phyloP scores from a whole-genome alignment of 2,113 vertebrate genomes.

The Chinchilla lanigera region DNA sequence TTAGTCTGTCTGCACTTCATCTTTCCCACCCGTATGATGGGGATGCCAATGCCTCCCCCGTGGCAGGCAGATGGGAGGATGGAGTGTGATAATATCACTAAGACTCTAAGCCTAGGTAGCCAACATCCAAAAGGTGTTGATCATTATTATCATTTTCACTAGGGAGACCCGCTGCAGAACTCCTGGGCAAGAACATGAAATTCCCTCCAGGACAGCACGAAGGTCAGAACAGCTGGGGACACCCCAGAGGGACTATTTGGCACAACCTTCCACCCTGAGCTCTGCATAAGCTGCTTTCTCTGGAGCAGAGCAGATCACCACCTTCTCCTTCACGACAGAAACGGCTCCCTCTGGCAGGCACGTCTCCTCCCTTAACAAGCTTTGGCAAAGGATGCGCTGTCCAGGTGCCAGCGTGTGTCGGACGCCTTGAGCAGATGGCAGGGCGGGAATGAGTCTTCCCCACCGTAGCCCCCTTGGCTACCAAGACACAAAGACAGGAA shows the following conservation, averaged over 20 bases:
- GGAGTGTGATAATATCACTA: background rate
- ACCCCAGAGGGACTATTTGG: background rate
- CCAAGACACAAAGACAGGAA: background rate
- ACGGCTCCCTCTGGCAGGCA: conserved; percentile 51
- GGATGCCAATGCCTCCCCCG: background rate
- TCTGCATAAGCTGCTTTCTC: background rate
- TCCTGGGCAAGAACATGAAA: background rate
- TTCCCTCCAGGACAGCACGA: background rate
- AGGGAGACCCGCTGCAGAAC: background rate
- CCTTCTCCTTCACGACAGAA: background rate
- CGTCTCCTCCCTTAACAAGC: conserved; percentile 68
- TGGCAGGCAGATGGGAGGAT: background rate
- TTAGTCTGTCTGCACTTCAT: background rate
- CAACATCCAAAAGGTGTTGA: background rate
- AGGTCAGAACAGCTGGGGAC: background rate
- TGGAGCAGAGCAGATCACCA: background rate
- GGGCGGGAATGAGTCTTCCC: conserved; percentile 40
- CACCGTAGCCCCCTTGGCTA: conserved; percentile 12
- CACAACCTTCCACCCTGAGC: background rate
- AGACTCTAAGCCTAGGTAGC: background rate
- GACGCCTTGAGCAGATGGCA: conserved; percentile 80
- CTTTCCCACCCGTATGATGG: background rate
- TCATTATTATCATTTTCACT: background rate
- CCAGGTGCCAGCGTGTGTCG: conserved; percentile 64
- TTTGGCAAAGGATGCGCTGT: conserved; percentile 76